Conservation (phyloP, 2,888 invertebrate genomes). For the Laothoe populi region DNA sequence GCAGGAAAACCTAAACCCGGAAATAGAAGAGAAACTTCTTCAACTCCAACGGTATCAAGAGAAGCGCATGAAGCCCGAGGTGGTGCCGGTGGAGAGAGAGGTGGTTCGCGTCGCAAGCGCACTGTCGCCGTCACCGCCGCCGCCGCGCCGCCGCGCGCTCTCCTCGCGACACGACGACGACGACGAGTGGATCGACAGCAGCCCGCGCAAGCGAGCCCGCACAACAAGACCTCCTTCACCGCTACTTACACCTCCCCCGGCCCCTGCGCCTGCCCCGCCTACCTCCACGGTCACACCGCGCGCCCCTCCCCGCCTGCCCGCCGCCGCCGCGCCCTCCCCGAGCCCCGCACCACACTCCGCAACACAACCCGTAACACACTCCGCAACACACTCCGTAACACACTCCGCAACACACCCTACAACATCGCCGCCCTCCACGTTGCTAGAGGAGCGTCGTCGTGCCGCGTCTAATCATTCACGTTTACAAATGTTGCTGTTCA, state of each 20-base stretch:
- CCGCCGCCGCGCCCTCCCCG: conserved; percentile 34
- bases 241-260: conserved; percentile 30
- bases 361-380: conserved; percentile 29
- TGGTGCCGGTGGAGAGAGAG: conserved; percentile 64
- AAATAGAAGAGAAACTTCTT: conserved; percentile 95
- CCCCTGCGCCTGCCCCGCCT: conserved; percentile 29
- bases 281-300: conserved; percentile 34
- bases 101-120: conserved; percentile 53
- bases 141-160: conserved; percentile 60
- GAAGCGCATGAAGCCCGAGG: conserved; percentile 88
- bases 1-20: conserved; percentile 95
- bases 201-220: conserved; percentile 64
- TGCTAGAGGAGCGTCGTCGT: conserved; percentile 78
- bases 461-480: conserved; percentile 84
- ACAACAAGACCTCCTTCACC: conserved; percentile 40
- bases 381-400: conserved; percentile 35
- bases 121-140: conserved; percentile 57
- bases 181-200: conserved; percentile 75
- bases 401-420: conserved; percentile 31
- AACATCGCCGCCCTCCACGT: conserved; percentile 45
- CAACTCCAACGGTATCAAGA: conserved; percentile 95
- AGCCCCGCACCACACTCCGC: conserved; percentile 35
- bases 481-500: conserved; percentile 90
- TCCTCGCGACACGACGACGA: conserved; percentile 68
- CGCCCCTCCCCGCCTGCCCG: conserved; percentile 35